Percentiles rank a stretch among this genome's conserved stretches.
Evolutionary conservation across 2,888 invertebrate genomes (phyloP).

Genomic region (Abscondita cerata): DNA sequence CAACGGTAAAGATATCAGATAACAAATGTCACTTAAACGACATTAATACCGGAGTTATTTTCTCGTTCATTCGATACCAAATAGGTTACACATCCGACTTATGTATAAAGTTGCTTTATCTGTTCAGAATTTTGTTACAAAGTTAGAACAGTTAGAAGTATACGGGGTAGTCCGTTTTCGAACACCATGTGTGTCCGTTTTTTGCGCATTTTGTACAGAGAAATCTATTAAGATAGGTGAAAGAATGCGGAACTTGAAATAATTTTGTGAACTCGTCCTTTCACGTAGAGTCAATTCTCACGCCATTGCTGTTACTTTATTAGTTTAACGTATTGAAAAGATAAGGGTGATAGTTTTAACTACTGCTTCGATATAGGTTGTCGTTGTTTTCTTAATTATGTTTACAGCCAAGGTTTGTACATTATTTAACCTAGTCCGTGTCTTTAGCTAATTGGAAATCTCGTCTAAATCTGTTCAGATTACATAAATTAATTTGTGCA

Average conservation of each 20-base stretch:
- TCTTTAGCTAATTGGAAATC: slow-evolving; percentile 29
- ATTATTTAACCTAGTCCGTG: slow-evolving; percentile 23
- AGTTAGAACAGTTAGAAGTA: slow-evolving; percentile 10
- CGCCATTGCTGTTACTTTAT: slow-evolving; percentile 19
- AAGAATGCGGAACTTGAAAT: slow-evolving; percentile 26
- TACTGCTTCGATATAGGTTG: slow-evolving; percentile 18
- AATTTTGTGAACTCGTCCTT: slow-evolving; percentile 26
- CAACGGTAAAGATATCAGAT: slow-evolving; percentile 22
- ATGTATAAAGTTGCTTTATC: slow-evolving; percentile 17
- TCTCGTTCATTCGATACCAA: slow-evolving; percentile 23
- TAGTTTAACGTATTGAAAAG: slow-evolving; percentile 16
- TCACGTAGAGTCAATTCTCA: slow-evolving; percentile 27
- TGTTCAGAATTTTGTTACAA: not conserved
- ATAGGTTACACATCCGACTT: slow-evolving; percentile 22
- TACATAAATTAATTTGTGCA: slow-evolving; percentile 31
- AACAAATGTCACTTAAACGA: slow-evolving; percentile 24
- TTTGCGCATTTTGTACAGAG: not conserved
- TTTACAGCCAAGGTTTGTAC: slow-evolving; percentile 20
- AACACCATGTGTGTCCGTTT: not conserved
- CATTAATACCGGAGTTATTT: slow-evolving; percentile 24
- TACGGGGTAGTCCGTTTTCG: not conserved
- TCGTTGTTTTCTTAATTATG: slow-evolving; percentile 28
- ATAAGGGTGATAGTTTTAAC: slow-evolving; percentile 25
- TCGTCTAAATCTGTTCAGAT: slow-evolving; percentile 25
- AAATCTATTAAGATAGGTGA: slow-evolving; percentile 14